phyloP scores from a whole-genome alignment of 2,888 invertebrate genomes.

The Congeria kusceri region DNA sequence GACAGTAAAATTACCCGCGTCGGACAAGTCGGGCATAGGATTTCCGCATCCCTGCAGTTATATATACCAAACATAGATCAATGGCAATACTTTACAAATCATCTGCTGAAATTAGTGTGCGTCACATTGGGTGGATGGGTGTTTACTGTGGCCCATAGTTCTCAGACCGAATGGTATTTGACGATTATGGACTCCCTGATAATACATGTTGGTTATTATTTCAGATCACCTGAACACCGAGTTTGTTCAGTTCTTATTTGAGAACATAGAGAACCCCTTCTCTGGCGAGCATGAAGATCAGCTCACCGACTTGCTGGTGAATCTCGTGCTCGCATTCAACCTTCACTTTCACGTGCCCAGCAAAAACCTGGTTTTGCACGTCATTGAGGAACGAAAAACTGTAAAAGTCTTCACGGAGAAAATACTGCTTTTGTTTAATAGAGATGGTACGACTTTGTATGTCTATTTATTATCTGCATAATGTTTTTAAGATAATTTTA shows the following conservation, averaged over 20 bases:
- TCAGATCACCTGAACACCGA: constrained; percentile 93
- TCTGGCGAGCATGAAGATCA: constrained; percentile 93
- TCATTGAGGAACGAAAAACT: constrained; percentile 85
- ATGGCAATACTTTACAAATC: too few relatives aligned
- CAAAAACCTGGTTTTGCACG: constrained; percentile 83
- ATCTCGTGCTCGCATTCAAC: constrained; percentile 94
- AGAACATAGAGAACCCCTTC: constrained; percentile 92
- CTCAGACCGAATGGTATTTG: too few relatives aligned
- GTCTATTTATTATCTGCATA: too few relatives aligned
- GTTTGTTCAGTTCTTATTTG: constrained; percentile 92
- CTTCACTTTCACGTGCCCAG: constrained; percentile 90
- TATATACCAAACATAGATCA: too few relatives aligned
- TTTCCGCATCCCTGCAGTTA: too few relatives aligned
- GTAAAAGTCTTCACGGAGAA: constrained; percentile 97
- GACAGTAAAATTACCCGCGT: too few relatives aligned
- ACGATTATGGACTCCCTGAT: too few relatives aligned
- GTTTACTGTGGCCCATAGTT: too few relatives aligned
- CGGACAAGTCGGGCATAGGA: too few relatives aligned
- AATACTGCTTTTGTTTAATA: constrained; percentile 93
- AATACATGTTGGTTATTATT: constrained; percentile 24
- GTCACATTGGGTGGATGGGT: too few relatives aligned
- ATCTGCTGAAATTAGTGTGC: too few relatives aligned
- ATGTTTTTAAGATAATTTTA: too few relatives aligned
- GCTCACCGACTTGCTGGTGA: constrained; percentile 93
- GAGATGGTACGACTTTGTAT: constrained; percentile 91